These are phyloP conservation scores for Hypselothyrea guttata DNA, from an alignment of 2,888 invertebrate genomes.

Conservation along the genomic window DNA sequence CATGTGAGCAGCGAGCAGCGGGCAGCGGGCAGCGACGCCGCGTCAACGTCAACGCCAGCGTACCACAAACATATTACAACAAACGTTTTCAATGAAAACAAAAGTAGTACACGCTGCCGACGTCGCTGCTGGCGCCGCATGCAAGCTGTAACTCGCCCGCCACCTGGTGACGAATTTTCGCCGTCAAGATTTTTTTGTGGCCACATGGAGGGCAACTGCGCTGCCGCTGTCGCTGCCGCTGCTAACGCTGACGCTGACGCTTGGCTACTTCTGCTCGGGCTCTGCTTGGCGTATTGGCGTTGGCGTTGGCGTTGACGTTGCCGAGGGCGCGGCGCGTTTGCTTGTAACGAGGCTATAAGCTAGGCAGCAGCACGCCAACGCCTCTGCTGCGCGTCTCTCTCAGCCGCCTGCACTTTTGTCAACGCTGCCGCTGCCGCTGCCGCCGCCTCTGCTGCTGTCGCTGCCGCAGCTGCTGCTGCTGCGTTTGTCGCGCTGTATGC, in stretches of 20 bases:
- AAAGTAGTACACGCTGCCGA: conserved; percentile 71
- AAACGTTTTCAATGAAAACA: conserved; percentile 76
- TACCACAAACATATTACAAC: conserved; percentile 74
- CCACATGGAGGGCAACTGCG: conserved; percentile 63
- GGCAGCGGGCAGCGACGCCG: conserved; percentile 19
- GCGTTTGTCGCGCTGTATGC: conserved; percentile 59
- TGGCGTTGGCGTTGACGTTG: conserved; percentile 52
- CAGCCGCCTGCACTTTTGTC: conserved; percentile 7
- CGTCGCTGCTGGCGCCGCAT: conserved; percentile 21
- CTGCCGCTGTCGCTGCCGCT: conserved; percentile 22
- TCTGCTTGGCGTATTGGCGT: conserved; percentile 16
- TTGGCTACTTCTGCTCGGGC: too few species aligned
- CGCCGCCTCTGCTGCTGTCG: conserved; percentile 38
- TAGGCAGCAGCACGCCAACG: conserved; percentile 16
- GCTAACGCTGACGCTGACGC: conserved; percentile 15
- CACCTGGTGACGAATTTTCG: conserved; percentile 66
- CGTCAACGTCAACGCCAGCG: conserved; percentile 39
- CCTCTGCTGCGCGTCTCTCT: too few species aligned
- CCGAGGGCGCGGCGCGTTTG: conserved; percentile 68
- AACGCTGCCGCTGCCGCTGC: conserved; percentile 29
- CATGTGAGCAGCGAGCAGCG: conserved; percentile 61
- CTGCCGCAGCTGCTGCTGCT: conserved; percentile 30
- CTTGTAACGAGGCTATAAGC: conserved; percentile 73
- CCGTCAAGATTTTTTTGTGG: conserved; percentile 52
- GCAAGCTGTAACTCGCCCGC: conserved; percentile 52